Evolutionary conservation across 2,113 vertebrate species (phyloP), one percentile per base, ranked within the genome.

Genomic region (Ramphastos sulfuratus): DNA sequence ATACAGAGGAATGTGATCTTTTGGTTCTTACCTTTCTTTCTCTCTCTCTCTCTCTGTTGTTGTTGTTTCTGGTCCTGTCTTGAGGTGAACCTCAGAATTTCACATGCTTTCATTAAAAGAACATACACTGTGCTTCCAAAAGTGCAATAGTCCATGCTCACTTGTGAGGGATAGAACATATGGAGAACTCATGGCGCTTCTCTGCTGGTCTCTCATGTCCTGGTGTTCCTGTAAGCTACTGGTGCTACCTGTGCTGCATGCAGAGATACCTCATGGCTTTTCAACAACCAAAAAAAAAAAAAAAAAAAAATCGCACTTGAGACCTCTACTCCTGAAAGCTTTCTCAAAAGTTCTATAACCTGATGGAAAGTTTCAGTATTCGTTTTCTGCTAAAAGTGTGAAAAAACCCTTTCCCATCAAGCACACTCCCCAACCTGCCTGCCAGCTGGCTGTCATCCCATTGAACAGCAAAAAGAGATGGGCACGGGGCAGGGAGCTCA

Each of bases 141-240:
- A 42, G 17, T 10, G 54, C 35, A 20, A 33, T 1, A 61, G 59
- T 16, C 33, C 30, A 27, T 16, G 65, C 16, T 55, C 2, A 42
- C 4, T 6, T 35, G 7, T 20, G 35, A 82, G 23, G 18, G 37
- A 28, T 35, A 33, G 59, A 55, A 67, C 21, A 56, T 6, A 67
- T 0, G 0, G 44, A 30, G 6, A 46, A 46, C 9, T 27, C 39
- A 31, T 0, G 13, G 59, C 17, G 20, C 35, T 55, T 59, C 37
- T 52, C 33, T 52, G 15, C 10, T 27, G 17, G 9, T 44, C 5
- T n/a, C 48, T 28, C n/a, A n/a, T n/a, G n/a, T n/a, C n/a, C n/a
- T n/a, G n/a, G n/a, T n/a, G n/a, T n/a, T n/a, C n/a, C n/a, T n/a
- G n/a, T n/a, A n/a, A 72, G 48, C 61, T 58, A 33, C 39, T 30